Conservation (phyloP, 2,888 invertebrate genomes). For the Alloscopus bannaensis region DNA sequence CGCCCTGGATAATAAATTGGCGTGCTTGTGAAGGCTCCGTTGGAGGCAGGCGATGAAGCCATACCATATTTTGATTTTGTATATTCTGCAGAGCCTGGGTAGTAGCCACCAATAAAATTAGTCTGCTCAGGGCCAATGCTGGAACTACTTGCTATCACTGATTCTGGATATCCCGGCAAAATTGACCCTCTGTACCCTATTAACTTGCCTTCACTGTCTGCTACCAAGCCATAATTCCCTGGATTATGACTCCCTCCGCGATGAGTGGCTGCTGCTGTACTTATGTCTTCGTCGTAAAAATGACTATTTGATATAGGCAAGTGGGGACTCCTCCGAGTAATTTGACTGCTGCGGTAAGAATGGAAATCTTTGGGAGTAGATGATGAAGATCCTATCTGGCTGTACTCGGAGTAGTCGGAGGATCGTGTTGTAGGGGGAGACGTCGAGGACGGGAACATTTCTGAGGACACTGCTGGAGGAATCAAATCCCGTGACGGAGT, state of each 20-base stretch:
- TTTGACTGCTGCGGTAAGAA: slow-evolving; percentile 25
- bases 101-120: slow-evolving; percentile 49
- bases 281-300: slow-evolving; percentile 39
- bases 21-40: slow-evolving; percentile 41
- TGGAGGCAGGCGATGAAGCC: slow-evolving; percentile 29
- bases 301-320: background rate
- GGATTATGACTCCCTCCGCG: slow-evolving; percentile 33
- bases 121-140: slow-evolving; percentile 18
- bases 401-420: slow-evolving; percentile 39
- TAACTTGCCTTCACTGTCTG: slow-evolving; percentile 55
- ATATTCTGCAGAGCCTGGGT: slow-evolving; percentile 34
- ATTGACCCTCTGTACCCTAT: slow-evolving; percentile 53
- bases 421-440: slow-evolving; percentile 28
- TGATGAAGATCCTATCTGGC: slow-evolving; percentile 21
- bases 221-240: slow-evolving; percentile 42
- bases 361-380: slow-evolving; percentile 33
- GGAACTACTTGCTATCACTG: background rate
- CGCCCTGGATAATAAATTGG: slow-evolving; percentile 52
- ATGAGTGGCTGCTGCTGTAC: slow-evolving; percentile 11
- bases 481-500: slow-evolving; percentile 53
- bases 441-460: slow-evolving; percentile 28
- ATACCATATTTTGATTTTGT: slow-evolving; percentile 23
- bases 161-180: slow-evolving; percentile 37
- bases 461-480: slow-evolving; percentile 33
- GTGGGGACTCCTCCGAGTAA: slow-evolving; percentile 50